A percentile compares a stretch with the other conserved stretches of the same genome.
Evolutionary conservation across 2,113 vertebrate species (phyloP).

Genomic region (Ammodytes marinus): DNA sequence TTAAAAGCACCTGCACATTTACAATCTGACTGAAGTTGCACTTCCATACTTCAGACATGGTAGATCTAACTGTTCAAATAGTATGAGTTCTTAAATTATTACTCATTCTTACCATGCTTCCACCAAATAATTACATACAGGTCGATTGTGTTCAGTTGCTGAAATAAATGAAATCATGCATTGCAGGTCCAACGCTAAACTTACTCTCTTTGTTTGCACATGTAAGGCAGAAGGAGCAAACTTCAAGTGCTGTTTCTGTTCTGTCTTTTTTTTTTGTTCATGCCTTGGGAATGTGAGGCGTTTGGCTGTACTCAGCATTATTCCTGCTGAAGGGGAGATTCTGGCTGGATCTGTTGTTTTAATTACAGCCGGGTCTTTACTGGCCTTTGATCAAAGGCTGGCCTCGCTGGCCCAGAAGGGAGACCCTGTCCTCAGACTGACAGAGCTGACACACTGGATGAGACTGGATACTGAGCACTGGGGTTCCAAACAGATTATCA

Average conservation of each 20-base stretch:
- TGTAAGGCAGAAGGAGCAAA: constrained; percentile 14
- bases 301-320: constrained; percentile 65
- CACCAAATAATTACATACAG: neutral
- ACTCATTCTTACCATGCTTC: neutral
- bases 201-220: neutral
- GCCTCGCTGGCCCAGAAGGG: constrained; percentile 3
- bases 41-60: neutral
- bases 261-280: constrained; percentile 28
- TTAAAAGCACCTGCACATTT: constrained; percentile 10
- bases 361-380: constrained; percentile 44
- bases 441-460: constrained; percentile 30
- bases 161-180: neutral
- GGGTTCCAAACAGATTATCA: neutral
- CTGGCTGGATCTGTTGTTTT: constrained; percentile 64
- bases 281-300: constrained; percentile 61
- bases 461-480: neutral
- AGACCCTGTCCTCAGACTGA: constrained; percentile 29
- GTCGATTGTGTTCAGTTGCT: neutral
- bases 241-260: constrained; percentile 24
- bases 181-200: neutral
- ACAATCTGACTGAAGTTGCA: neutral
- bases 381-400: constrained; percentile 57
- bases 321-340: constrained; percentile 44
- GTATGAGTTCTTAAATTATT: neutral
- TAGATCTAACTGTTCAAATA: neutral